Base-by-base conservation (phyloP, 2,888 invertebrate genomes). In the Noctuana brunneofusca region DNA sequence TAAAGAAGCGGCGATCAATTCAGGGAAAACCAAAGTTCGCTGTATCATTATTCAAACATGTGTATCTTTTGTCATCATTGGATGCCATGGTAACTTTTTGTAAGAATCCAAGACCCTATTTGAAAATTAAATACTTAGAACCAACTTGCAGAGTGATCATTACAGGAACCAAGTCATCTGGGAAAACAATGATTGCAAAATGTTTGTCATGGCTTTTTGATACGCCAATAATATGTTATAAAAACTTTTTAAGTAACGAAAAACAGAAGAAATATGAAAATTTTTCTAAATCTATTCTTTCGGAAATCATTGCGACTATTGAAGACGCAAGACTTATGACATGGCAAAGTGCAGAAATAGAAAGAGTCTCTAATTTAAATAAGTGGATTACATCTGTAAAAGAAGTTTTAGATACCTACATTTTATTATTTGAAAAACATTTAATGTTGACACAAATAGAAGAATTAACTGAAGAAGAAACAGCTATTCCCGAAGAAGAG, bases 21-120 rank as follows among this genome's bases (percentile, higher is more conserved):
- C 72, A 79, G 30, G 95, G 95, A 18, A 81, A 85, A 55, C 79
- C 92, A 0, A 92, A 92, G 75, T 90, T 87, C 69, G 92, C 93
- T 0, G 93, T 94, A 0, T 83, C 87, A 35, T 94, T 94, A 70
- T 89, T 94, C 75, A 93, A 93, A 75, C 92, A 93, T 72, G 85
- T 95, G 3, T 95, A 92, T 74, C 87, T 95, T 53, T 75, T 94
- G 52, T 89, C 93, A 18, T 91, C 93, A 22, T 75, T 88, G 53
- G 82, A 92, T 32, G 85, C 92, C 32, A 86, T 92, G 74, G 74
- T 90, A 52, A 76, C 81, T 49, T 95, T 95, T 78, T 85, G 89
- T 66, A 86, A 85, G 72, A 94, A 95, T 79, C 95, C 95, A 6
- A 84, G 93, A 16, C 92, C 93, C 1, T 95, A 89, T 79, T 79